Evolutionary conservation across 1,140 invertebrate genomes (phyloP).

Genomic region (Phocides pigmalion): DNA sequence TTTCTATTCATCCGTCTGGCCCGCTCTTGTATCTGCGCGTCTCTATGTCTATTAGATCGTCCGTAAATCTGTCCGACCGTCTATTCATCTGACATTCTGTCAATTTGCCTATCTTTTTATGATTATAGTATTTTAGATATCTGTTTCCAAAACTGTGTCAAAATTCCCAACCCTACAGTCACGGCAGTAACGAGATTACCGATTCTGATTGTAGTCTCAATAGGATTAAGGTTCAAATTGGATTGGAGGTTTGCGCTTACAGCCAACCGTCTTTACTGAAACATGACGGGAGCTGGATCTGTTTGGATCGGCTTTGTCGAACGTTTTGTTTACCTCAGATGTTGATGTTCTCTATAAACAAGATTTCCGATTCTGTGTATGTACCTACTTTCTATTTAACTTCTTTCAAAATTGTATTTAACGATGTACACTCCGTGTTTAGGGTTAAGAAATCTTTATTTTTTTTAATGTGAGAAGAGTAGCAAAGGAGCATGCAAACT

Average conservation of each 20-base stretch:
- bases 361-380: not conserved
- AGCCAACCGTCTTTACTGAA: slow-evolving; percentile 21
- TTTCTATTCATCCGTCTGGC: too few species aligned
- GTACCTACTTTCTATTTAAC: not conserved
- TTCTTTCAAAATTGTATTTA: not conserved
- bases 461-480: too few species aligned
- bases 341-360: slow-evolving; percentile 2
- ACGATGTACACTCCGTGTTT: too few species aligned
- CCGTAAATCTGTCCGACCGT: too few species aligned
- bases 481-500: too few species aligned
- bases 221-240: slow-evolving; percentile 32
- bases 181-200: slow-evolving; percentile 17
- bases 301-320: slow-evolving; percentile 16
- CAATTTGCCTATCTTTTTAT: too few species aligned
- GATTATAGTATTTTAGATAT: too few species aligned
- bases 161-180: slow-evolving; percentile 17
- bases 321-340: slow-evolving; percentile 22
- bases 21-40: too few species aligned
- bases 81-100: too few species aligned
- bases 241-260: slow-evolving; percentile 15
- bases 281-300: slow-evolving; percentile 12
- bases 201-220: slow-evolving; percentile 30
- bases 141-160: too few species aligned
- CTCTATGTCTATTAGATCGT: too few species aligned
- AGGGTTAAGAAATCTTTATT: too few species aligned